A percentile compares a stretch with the other conserved stretches of the same genome.
Conservation (phyloP, 2,113 vertebrate genomes). For the Oostethus manadensis region DNA sequence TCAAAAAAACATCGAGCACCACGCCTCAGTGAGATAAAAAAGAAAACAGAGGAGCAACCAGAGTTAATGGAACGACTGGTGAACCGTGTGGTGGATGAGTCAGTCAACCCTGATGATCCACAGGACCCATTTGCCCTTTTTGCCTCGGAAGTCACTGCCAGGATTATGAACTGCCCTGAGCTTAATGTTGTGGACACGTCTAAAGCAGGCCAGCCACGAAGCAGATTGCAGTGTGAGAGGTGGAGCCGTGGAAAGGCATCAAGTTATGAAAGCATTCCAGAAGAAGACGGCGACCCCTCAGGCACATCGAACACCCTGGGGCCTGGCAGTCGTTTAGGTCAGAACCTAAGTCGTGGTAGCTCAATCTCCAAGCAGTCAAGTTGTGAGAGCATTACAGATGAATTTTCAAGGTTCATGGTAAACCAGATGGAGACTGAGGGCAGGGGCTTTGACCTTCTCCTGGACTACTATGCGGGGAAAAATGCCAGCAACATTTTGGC, state of each 20-base stretch:
- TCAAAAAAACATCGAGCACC: constrained; percentile 89
- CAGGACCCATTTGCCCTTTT: constrained; percentile 84
- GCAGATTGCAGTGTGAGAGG: constrained; percentile 83
- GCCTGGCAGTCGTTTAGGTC: constrained; percentile 76
- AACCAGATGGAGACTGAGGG: constrained; percentile 98
- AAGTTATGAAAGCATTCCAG: constrained; percentile 94
- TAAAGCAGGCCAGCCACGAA: constrained; percentile 83
- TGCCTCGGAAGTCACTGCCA: constrained; percentile 88
- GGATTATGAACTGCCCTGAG: constrained; percentile 90
- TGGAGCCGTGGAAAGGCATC: constrained; percentile 87
- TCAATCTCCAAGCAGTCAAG: constrained; percentile 97
- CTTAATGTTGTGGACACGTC: constrained; percentile 81
- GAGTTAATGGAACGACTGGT: constrained; percentile 93
- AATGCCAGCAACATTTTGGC: constrained; percentile 88
- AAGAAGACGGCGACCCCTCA: constrained; percentile 79
- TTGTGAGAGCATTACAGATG: constrained; percentile 96
- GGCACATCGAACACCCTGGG: constrained; percentile 73
- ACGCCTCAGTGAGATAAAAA: constrained; percentile 94
- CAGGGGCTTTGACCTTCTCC: constrained; percentile 86
- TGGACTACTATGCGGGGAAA: constrained; percentile 96
- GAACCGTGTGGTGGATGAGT: constrained; percentile 93
- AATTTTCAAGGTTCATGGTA: constrained; percentile 97
- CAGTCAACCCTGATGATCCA: constrained; percentile 82
- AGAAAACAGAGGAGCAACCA: constrained; percentile 93
- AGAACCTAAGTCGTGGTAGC: constrained; percentile 85